A percentile compares a stretch with the other conserved stretches of the same genome.
phyloP scores from a whole-genome alignment of 2,113 vertebrate species.

The Delphinus delphis region DNA sequence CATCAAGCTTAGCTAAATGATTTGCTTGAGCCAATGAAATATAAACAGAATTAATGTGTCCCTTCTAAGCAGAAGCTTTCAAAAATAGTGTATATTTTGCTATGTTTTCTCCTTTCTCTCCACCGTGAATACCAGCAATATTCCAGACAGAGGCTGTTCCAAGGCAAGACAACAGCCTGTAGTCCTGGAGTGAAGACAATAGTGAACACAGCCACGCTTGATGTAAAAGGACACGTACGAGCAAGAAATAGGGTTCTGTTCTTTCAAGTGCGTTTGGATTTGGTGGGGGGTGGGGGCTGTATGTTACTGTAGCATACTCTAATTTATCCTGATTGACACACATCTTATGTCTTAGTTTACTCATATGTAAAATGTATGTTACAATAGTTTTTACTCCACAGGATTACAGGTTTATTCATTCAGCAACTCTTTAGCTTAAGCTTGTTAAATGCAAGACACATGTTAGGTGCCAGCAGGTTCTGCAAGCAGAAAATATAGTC shows the following conservation, averaged over 20 bases:
- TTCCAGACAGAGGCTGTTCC: neutral
- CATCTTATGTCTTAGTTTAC: neutral
- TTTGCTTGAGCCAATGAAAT: neutral
- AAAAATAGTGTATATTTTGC: neutral
- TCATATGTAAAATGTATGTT: neutral
- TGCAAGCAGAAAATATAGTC: neutral
- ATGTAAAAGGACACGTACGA: neutral
- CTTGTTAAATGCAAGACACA: neutral
- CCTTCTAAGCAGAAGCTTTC: neutral
- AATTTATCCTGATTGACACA: neutral
- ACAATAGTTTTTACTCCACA: neutral
- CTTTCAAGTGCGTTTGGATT: neutral
- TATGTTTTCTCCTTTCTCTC: neutral
- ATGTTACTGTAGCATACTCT: neutral
- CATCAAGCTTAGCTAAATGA: neutral
- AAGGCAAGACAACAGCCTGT: neutral
- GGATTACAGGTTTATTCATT: neutral
- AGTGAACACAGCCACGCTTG: neutral
- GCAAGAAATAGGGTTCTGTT: neutral
- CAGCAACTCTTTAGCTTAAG: neutral
- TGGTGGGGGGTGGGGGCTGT: fast-evolving
- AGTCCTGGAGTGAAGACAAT: neutral
- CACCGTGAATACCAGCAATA: neutral
- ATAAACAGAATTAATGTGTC: neutral
- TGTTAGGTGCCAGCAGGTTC: neutral